Base-by-base conservation (phyloP, 2,113 vertebrate genomes). In the Phylloscopus whistleri region DNA sequence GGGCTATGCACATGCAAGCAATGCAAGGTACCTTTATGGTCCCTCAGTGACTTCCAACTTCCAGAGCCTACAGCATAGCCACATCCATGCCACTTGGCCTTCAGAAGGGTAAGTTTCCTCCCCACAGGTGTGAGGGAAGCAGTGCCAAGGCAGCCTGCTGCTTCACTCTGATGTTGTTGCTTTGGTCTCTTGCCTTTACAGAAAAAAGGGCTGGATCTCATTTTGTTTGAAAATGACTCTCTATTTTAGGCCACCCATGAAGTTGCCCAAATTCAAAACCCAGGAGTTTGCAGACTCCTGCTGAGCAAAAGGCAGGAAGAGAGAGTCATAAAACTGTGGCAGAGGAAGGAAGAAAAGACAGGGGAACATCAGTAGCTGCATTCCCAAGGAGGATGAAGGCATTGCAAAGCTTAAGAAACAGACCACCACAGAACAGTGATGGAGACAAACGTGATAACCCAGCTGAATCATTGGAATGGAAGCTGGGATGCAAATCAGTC, bases 201-300 rank as follows among this genome's bases (percentile, higher is more conserved):
- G 58, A 86, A 81, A 91, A 70, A 88, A 62, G 41, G 83, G 52
- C 68, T 93, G 79, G 63, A 85, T 72, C n/a, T 78, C 72, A 59
- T 59, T 94, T 73, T 73, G 46, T 90, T 91, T 72, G 52, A 78
- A 94, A 94, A 86, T 0, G 1, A 80, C 52, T 78, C 73, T 68
- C 49, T 87, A 49, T 89, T 95, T 81, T 75, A 44, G 93, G 69
- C 90, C 94, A 97, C 95, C 92, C 93, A 96, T 68, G 82, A 88
- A 96, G 88, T 22, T 49, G 23, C 85, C 87, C 82, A 80, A 88
- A 59, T 70, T 88, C 51, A 87, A 92, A 48, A 53, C 83, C 89
- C 79, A 68, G 82, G 82, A 91, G 51, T 23, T 88, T 39, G 75
- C 63, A 83, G 81, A 19, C 75, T 97, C 85, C 95, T 16, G 10